phyloP scores from a whole-genome alignment of 2,113 vertebrate species.

The Hipposideros armiger region DNA sequence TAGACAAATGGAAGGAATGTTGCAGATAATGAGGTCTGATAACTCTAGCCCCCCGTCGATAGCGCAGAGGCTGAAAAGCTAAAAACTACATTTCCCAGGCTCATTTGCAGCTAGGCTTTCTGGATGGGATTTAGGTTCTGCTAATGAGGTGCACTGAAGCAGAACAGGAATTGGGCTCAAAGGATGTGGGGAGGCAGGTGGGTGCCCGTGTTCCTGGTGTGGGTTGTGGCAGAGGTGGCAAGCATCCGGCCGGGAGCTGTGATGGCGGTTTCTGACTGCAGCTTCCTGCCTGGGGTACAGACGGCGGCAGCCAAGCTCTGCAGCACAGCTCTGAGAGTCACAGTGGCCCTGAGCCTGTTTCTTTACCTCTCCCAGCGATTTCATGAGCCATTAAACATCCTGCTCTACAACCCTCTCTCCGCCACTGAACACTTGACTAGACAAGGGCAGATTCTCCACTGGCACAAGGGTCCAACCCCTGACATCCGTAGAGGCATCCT shows the following conservation, averaged over 20 bases:
- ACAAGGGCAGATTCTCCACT: not conserved
- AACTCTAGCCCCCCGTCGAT: not conserved
- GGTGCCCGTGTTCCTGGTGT: not conserved
- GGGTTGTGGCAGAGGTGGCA: not conserved
- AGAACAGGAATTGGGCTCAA: not conserved
- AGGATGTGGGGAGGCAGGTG: not conserved
- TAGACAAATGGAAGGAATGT: not conserved
- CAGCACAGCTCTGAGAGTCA: not conserved
- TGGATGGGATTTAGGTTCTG: not conserved
- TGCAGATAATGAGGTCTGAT: not conserved
- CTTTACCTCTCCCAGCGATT: not conserved
- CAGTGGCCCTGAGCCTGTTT: not conserved
- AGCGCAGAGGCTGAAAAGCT: not conserved
- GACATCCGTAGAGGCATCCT: not conserved
- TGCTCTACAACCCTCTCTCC: not conserved
- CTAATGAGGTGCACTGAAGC: not conserved
- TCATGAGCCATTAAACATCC: not conserved
- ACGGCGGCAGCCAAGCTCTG: not conserved
- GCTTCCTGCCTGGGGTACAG: not conserved
- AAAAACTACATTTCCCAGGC: not conserved
- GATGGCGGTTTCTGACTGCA: not conserved
- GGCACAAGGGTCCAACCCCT: not conserved
- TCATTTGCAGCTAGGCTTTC: not conserved
- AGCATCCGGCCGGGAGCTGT: not conserved
- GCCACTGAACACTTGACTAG: not conserved